These are phyloP conservation scores for Steinernema feltiae DNA, from an alignment of 1,140 invertebrate genomes.

Conservation along the genomic window DNA sequence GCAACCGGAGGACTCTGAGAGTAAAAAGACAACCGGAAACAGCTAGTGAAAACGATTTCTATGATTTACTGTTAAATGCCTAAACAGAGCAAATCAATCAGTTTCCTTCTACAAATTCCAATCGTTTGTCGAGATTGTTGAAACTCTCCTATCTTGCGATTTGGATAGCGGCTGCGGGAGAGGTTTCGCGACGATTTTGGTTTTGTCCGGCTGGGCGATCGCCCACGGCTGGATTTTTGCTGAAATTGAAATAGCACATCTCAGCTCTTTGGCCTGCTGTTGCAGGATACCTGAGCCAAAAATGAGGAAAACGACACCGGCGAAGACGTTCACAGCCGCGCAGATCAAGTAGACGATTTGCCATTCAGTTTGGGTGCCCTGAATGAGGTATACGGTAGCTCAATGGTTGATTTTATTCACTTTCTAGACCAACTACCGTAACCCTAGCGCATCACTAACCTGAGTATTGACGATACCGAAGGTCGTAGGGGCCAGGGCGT, in stretches of 20 bases:
- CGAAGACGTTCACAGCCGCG: conserved; percentile 13
- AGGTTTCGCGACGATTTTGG: neutral
- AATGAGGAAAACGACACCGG: conserved; percentile 10
- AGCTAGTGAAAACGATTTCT: no score
- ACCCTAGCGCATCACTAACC: neutral
- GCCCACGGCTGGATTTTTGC: conserved; percentile 21
- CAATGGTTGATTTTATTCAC: no score
- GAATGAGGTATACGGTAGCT: neutral
- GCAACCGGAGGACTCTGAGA: no score
- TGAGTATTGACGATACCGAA: conserved; percentile 10
- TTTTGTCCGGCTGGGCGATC: neutral
- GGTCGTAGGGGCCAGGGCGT: conserved; percentile 11
- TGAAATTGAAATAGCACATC: conserved; percentile 2
- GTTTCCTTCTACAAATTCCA: neutral
- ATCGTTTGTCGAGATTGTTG: neutral
- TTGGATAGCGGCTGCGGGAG: neutral
- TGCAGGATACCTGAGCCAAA: conserved; percentile 18
- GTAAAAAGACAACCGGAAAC: no score
- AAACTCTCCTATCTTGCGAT: neutral
- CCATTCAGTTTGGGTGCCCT: conserved; percentile 14
- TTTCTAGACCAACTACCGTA: neutral
- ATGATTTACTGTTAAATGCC: no score
- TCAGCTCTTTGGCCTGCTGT: neutral
- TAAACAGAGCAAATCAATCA: no score
- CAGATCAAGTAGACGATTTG: conserved; percentile 13